These are phyloP conservation scores for Achlya flavicornis DNA, from an alignment of 2,888 invertebrate genomes.

Conservation along the genomic window DNA sequence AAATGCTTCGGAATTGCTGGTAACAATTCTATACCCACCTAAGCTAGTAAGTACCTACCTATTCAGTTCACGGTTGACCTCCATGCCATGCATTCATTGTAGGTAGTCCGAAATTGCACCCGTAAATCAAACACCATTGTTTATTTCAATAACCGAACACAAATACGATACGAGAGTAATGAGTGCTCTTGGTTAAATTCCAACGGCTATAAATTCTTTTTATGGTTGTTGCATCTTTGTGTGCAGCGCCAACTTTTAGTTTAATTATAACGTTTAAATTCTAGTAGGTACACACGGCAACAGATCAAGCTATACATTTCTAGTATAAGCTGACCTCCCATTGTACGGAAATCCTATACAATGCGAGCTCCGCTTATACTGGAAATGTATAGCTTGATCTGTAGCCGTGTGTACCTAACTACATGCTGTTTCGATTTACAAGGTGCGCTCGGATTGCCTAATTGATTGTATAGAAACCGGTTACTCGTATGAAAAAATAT, in stretches of 20 bases:
- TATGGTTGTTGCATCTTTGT: conserved; percentile 40
- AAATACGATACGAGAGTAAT: conserved; percentile 28
- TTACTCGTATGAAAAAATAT: conserved; percentile 27
- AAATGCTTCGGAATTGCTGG: not conserved
- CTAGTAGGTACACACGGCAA: no score
- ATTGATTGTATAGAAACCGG: conserved; percentile 3
- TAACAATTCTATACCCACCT: not conserved
- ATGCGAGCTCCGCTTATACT: no score
- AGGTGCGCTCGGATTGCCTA: not conserved
- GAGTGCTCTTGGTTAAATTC: conserved; percentile 53
- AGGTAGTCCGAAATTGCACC: conserved; percentile 21
- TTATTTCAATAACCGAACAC: conserved; percentile 32
- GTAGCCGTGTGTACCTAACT: no score
- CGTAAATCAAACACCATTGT: conserved; percentile 32
- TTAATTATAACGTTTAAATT: conserved; percentile 44
- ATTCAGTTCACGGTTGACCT: conserved; percentile 27
- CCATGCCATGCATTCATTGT: conserved; percentile 20
- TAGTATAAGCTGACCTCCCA: no score
- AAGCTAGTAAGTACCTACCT: not conserved
- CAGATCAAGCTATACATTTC: no score
- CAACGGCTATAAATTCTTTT: conserved; percentile 57
- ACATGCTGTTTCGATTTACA: conserved; percentile 6
- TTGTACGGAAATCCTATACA: no score
- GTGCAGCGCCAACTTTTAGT: conserved; percentile 46
- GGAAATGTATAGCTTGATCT: no score